Conservation (phyloP, 2,888 invertebrate species). For the Bursaphelenchus okinawaensis region DNA sequence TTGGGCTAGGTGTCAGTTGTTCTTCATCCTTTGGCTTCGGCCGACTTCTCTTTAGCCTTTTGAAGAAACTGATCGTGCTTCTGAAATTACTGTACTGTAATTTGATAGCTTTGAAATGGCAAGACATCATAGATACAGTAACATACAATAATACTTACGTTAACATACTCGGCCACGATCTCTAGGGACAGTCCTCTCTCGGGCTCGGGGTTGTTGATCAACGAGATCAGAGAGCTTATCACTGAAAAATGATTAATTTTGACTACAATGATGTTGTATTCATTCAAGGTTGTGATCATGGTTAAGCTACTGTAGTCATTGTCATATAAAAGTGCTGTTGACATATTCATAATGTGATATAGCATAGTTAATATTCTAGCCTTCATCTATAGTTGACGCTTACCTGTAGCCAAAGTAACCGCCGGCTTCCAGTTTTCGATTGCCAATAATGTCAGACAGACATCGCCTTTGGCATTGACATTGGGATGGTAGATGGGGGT, state of each 20-base stretch:
- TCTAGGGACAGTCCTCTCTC: background rate
- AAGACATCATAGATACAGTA: background rate
- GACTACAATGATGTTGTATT: no score
- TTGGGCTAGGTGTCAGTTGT: no score
- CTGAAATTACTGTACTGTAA: no score
- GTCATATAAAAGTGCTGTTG: no score
- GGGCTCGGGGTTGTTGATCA: background rate
- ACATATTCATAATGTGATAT: no score
- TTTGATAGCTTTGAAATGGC: no score
- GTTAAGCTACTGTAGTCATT: no score
- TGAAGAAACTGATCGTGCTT: background rate
- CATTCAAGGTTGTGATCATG: no score
- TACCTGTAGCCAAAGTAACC: background rate
- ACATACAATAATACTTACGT: background rate
- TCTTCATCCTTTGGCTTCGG: no score
- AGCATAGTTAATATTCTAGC: no score
- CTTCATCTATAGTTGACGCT: no score
- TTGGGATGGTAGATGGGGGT: constrained; percentile 25
- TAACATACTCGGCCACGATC: background rate
- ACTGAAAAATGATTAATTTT: background rate
- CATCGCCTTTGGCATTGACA: constrained; percentile 16
- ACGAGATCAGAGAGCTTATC: background rate
- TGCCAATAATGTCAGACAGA: constrained; percentile 13
- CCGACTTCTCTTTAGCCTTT: background rate
- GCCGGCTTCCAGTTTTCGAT: constrained; percentile 18